Base-by-base conservation (phyloP, 1,140 invertebrate species). In the Pseudomyrmex cubaensis region DNA sequence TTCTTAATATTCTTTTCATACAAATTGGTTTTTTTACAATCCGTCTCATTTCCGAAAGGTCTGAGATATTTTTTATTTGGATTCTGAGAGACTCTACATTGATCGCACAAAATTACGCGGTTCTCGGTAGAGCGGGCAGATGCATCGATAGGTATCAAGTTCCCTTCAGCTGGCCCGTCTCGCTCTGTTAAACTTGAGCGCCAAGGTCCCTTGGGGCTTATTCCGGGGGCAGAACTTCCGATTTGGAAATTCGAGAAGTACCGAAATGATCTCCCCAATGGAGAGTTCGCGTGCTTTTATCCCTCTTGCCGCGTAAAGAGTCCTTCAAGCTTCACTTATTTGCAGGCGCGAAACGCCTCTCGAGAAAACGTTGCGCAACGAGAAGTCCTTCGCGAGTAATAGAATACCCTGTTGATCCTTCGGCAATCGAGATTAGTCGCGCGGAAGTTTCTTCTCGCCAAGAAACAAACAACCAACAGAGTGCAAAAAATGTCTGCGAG, bases 231-330 rank as follows among this genome's bases (percentile, higher is more conserved):
- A 9, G 25, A 77, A 87, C 59, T 75, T 67, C 22, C 75, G 50
- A 84, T 87, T 87, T 67, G 72, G 82, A 84, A 80, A 75, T 84
- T 84, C 10, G 77, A 84, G 50, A 78, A 75, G 69, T 80, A 74
- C 75, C 74, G 67, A 44, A 12, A 15, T 22, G 73, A 35, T 35
- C 35, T 35, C 0, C 35, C 35, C 35, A 35, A 35, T 35, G 35
- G 35, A 7, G 35, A 35, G 35, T 35, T 35, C 35, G 35, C 35
- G 35, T 35, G 35, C 4, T 35, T 35, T 7, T 35, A 35, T 35
- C 54, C 54, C 70, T 63, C 35, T 35, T 46, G 52, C 22, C 5
- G 22, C 44, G 82, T 63, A 22, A 22, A 35, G 62, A 74, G 56
- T 75, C 69, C 74, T 84, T 73, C 80, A 13, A 80, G 20, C 22